Conservation (phyloP, 2,888 invertebrate species). For the Sinohyriopsis cumingii region DNA sequence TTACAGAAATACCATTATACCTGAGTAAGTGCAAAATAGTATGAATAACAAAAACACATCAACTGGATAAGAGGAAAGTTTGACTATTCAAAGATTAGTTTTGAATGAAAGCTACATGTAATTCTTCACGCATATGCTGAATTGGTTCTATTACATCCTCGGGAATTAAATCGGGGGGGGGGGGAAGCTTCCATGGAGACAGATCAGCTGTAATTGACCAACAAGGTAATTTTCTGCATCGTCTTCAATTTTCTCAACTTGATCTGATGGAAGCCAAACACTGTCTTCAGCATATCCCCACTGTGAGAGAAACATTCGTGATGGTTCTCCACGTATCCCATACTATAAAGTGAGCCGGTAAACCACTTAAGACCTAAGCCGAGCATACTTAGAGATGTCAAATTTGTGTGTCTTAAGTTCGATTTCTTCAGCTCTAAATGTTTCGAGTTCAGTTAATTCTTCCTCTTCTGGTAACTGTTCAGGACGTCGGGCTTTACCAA, state of each 20-base stretch:
- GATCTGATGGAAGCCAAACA: slow-evolving; percentile 16
- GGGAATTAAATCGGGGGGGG: slow-evolving; percentile 32
- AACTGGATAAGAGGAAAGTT: too few species aligned
- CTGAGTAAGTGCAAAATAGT: too few species aligned
- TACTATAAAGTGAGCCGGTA: slow-evolving; percentile 28
- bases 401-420: slow-evolving; percentile 6
- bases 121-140: slow-evolving; percentile 13
- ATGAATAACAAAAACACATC: too few species aligned
- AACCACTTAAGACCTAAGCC: slow-evolving; percentile 27
- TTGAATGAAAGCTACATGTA: slow-evolving; percentile 5
- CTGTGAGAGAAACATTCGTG: slow-evolving; percentile 15
- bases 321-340: slow-evolving; percentile 23
- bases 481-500: slow-evolving; percentile 20
- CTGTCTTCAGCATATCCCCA: slow-evolving; percentile 9
- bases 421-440: slow-evolving; percentile 14
- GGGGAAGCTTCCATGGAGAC: slow-evolving; percentile 26
- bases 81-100: too few species aligned
- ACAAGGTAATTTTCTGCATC: slow-evolving; percentile 30
- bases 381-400: slow-evolving; percentile 11
- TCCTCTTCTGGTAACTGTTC: slow-evolving; percentile 20
- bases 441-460: slow-evolving; percentile 11
- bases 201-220: slow-evolving; percentile 25
- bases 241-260: slow-evolving; percentile 20
- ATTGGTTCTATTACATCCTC: slow-evolving; percentile 19
- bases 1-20: too few species aligned